phyloP scores from a whole-genome alignment of 2,797 vertebrate genomes.

The Ateles fusciceps region DNA sequence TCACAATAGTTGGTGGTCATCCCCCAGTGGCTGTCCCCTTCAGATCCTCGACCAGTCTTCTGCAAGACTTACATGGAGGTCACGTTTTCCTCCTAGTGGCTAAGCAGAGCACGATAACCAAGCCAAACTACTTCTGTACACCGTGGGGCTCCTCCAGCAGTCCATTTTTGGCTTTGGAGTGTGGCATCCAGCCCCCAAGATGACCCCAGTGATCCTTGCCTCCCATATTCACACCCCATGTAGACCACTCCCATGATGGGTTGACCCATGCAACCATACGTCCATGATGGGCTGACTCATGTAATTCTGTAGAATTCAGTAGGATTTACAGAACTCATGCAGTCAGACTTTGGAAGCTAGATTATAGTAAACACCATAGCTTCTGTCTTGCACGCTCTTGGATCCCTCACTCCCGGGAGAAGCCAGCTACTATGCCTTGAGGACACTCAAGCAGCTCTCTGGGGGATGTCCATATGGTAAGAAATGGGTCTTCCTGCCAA shows the following conservation, averaged over 20 bases:
- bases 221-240: neutral
- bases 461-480: neutral
- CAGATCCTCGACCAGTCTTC: too few species aligned
- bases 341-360: neutral
- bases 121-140: neutral
- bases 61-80: neutral
- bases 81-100: accelerated
- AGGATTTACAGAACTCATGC: neutral
- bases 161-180: neutral
- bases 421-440: neutral
- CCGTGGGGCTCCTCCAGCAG: neutral
- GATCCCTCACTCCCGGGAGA: neutral
- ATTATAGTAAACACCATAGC: neutral
- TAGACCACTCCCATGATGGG: neutral
- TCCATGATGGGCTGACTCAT: neutral
- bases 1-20: neutral
- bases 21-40: neutral
- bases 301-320: neutral
- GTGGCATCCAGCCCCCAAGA: neutral
- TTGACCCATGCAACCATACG: neutral
- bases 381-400: neutral
- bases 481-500: neutral
- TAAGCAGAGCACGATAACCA: too few species aligned
- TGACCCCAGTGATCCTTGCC: neutral
- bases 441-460: neutral